phyloP scores from a whole-genome alignment of 2,797 vertebrate species.

The Heliangelus exortis region DNA sequence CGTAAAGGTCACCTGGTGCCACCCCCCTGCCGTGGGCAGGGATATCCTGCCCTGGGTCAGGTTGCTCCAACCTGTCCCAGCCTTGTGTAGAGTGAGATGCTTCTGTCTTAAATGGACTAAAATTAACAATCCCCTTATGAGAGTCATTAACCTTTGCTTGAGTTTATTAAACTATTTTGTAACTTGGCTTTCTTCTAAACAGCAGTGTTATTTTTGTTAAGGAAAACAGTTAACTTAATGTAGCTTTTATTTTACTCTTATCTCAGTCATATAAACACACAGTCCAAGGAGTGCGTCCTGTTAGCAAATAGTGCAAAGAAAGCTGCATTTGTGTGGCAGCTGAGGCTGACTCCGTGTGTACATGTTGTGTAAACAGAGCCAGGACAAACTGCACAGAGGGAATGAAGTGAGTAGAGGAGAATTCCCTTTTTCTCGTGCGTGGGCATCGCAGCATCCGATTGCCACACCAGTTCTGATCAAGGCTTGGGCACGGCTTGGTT shows the following conservation, averaged over 20 bases:
- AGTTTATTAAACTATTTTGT: background rate
- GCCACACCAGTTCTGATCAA: background rate
- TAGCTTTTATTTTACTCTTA: background rate
- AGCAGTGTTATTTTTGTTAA: background rate
- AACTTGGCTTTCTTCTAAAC: background rate
- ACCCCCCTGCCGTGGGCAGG: background rate
- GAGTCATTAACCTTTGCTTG: background rate
- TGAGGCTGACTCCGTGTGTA: background rate
- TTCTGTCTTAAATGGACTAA: background rate
- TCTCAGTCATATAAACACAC: background rate
- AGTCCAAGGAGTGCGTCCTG: background rate
- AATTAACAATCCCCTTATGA: background rate
- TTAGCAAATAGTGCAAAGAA: background rate
- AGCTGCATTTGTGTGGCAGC: background rate
- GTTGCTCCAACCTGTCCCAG: background rate
- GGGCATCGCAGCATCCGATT: background rate
- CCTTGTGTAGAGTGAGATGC: accelerated
- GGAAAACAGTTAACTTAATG: background rate
- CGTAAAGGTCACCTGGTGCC: background rate
- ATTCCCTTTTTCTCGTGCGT: background rate
- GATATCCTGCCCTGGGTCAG: background rate
- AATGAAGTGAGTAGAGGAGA: background rate
- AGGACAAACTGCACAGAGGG: background rate
- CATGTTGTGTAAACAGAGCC: background rate
- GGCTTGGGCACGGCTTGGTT: background rate